Base-by-base conservation (phyloP, 2,888 invertebrate species). In the Cryptosula pallasiana region DNA sequence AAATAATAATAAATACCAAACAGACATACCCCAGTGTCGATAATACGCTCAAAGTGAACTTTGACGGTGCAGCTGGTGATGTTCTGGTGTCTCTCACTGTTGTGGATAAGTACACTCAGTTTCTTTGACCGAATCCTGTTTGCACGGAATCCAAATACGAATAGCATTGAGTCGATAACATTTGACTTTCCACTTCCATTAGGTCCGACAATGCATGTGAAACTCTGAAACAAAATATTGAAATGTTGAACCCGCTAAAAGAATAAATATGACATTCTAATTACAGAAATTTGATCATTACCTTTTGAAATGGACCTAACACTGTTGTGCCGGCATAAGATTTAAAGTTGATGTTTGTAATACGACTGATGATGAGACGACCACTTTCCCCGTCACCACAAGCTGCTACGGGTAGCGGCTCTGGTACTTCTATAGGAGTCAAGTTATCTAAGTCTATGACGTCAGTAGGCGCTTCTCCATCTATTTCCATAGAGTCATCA, bases 151-250 rank as follows among this genome's bases (percentile, higher is more conserved):
- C 99, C 99, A 87, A 99, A 99, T 0, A 99, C 99, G 87, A 99
- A 99, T 75, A 99, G 87, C 92, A 99, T 93, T 0, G 99, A 94
- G 86, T 99, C 99, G 78, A 99, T 99, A 0, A 98, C 95, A 84
- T 99, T 99, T 78, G 96, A 96, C 84, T 99, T 99, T 0, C 99
- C 99, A 84, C 95, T 97, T 32, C 99, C 99, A 86, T 99, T 99
- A 0, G 99, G 98, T 0, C 99, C 99, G 76, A 99, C 91, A 72
- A 99, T 95, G 0, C 96, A 90, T 3, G 97, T 94, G 81, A 97
- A 98, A 82, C 93, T 93, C 92, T 95, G 86, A n/a, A n/a, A n/a
- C n/a, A n/a, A n/a, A n/a, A n/a, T n/a, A n/a, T n/a, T n/a, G n/a
- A n/a, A n/a, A n/a, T n/a, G n/a, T n/a, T n/a, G n/a, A n/a, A n/a